Evolutionary conservation across 2,888 invertebrate species (phyloP), one percentile per base, ranked within the genome.

Genomic region (Amphipoea lucens): DNA sequence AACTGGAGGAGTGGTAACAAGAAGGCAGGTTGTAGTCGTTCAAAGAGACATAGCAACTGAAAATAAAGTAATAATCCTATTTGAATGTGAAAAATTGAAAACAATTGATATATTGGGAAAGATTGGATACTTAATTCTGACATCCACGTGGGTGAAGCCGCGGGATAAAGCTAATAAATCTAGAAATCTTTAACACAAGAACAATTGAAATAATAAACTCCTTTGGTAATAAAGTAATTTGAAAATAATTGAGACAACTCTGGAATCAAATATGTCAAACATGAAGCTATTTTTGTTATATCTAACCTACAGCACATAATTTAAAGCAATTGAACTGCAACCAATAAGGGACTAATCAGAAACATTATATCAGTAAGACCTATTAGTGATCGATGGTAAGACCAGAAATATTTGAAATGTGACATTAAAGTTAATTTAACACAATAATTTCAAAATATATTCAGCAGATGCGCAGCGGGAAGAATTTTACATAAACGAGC

Each of bases 401-500:
- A 1, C 5, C 42, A 29, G 20, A 57, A 68, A 67, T 29, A 48
- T n/a, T n/a, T 65, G 11, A 74, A 76, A 57, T 60, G 67, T 74
- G 57, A 76, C 51, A 83, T 67, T 74, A 75, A 84, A 84, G 17
- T 74, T 76, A 79, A 78, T 82, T 71, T 70, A 76, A 63, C 79
- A 74, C 57, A 84, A 85, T 79, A 78, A 85, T 81, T 84, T 78
- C 66, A 62, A 81, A 78, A 85, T 57, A 83, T 73, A 81, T 87
- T 76, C 78, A 87, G 85, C 90, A 88, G 89, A 88, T 90, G 88
- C 77, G 68, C 76, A 87, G 71, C 85, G 83, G 74, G 67, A 81
- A 71, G 91, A 92, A 92, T 94, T 95, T 95, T 94, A 93, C 94
- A 94, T 94, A 95, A 95, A 94, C 91, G 92, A 92, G 91, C 92